Evolutionary conservation across 2,113 vertebrate genomes (phyloP).

Genomic region (Eudorcas thomsonii): DNA sequence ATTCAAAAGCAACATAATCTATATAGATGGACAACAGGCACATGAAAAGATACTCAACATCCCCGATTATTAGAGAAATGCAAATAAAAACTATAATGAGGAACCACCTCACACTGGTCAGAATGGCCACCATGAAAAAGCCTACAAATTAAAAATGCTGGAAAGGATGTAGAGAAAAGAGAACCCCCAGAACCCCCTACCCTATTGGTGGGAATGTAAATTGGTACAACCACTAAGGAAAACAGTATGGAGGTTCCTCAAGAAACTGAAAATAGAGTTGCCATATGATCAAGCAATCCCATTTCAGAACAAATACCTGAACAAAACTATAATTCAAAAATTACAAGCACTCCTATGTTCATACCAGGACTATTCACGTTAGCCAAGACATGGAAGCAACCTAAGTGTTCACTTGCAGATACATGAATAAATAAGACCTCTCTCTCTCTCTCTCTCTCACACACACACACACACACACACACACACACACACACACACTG

Average conservation of each 20-base stretch:
- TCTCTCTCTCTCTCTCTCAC: no score
- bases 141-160: neutral
- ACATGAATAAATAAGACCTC: neutral
- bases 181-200: neutral
- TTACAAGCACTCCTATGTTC: neutral
- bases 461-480: neutral
- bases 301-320: neutral
- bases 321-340: neutral
- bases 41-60: neutral
- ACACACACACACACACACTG: accelerated
- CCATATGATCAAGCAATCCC: accelerated
- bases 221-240: neutral
- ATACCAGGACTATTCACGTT: neutral
- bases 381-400: neutral
- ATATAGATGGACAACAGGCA: neutral
- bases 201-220: neutral
- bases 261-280: neutral
- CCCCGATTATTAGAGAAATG: neutral
- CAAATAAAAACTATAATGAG: neutral
- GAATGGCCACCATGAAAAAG: neutral
- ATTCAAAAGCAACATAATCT: neutral
- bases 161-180: neutral
- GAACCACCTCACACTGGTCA: neutral
- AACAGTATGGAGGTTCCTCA: neutral
- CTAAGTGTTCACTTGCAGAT: neutral